Percentiles rank a stretch among this genome's conserved stretches.
phyloP scores from a whole-genome alignment of 1,140 invertebrate genomes.

The Sesamia nonagrioides region DNA sequence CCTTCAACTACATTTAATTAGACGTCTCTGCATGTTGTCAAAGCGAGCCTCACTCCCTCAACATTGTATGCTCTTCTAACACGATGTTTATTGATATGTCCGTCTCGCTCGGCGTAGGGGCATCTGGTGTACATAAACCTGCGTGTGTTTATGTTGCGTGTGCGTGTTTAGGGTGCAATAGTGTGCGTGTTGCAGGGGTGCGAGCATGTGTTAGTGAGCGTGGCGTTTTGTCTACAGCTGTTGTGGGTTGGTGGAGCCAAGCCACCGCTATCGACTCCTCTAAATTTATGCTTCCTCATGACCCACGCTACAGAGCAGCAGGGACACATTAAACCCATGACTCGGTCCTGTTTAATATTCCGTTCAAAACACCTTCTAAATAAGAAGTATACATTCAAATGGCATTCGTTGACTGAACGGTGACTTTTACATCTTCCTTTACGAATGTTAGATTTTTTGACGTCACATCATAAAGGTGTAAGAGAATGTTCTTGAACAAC shows the following conservation, averaged over 20 bases:
- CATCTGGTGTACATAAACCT: constrained; percentile 87
- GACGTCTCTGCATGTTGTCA: constrained; percentile 78
- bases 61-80: constrained; percentile 72
- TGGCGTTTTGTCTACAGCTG: constrained; percentile 81
- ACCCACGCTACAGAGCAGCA: constrained; percentile 72
- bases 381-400: constrained; percentile 57
- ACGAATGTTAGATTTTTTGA: constrained; percentile 23
- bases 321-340: constrained; percentile 69
- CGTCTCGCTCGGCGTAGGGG: constrained; percentile 80
- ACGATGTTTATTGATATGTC: constrained; percentile 63
- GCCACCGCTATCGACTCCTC: constrained; percentile 74
- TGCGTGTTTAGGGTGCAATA: constrained; percentile 61
- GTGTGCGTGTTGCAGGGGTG: constrained; percentile 74
- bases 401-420: constrained; percentile 16
- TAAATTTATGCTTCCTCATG: constrained; percentile 87
- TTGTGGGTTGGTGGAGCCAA: constrained; percentile 78
- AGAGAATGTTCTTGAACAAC: constrained; percentile 34
- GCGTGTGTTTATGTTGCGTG: constrained; percentile 83
- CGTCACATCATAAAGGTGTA: not conserved
- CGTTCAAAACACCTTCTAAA: constrained; percentile 60
- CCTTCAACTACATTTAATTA: constrained; percentile 84
- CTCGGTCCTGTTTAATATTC: constrained; percentile 73
- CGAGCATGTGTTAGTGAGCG: constrained; percentile 75
- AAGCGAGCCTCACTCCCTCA: constrained; percentile 70
- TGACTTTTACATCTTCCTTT: constrained; percentile 39